Percentiles rank a stretch among this genome's conserved stretches.
Conservation (phyloP, 2,888 invertebrate genomes). For the Hymenopus coronatus region DNA sequence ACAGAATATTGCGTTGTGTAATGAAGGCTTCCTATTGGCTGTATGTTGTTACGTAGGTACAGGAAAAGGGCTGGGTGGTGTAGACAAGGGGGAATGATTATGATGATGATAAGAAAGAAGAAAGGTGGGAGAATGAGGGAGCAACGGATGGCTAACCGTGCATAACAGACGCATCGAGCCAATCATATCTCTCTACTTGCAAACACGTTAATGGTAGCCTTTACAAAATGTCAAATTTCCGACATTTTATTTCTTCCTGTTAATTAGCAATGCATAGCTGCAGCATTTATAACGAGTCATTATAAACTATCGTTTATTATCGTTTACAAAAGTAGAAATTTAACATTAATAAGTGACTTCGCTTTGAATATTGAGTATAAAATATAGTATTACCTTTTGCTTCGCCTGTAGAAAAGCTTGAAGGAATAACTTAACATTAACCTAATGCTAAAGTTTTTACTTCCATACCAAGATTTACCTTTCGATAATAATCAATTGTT, state of each 20-base stretch:
- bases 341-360: too few relatives aligned
- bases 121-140: not conserved
- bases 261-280: not conserved
- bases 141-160: conserved; percentile 7
- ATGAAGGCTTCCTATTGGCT: conserved; percentile 15
- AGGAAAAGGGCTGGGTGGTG: conserved; percentile 13
- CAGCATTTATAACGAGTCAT: not conserved
- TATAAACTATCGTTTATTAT: not conserved
- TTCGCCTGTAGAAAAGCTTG: too few relatives aligned
- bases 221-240: not conserved
- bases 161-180: not conserved
- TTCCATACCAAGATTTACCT: too few relatives aligned
- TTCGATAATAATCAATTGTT: too few relatives aligned
- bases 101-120: conserved; percentile 4
- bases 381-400: too few relatives aligned
- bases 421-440: too few relatives aligned
- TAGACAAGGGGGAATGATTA: not conserved
- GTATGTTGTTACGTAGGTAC: conserved; percentile 1
- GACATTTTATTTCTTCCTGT: not conserved
- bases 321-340: too few relatives aligned
- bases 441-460: too few relatives aligned
- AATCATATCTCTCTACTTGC: not conserved
- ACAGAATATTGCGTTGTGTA: conserved; percentile 1
- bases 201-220: not conserved
- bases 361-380: too few relatives aligned